A percentile compares a stretch with the other conserved stretches of the same genome.
These are phyloP conservation scores for Accipiter virgatus DNA, from an alignment of 2,113 vertebrate species.

Conservation along the genomic window DNA sequence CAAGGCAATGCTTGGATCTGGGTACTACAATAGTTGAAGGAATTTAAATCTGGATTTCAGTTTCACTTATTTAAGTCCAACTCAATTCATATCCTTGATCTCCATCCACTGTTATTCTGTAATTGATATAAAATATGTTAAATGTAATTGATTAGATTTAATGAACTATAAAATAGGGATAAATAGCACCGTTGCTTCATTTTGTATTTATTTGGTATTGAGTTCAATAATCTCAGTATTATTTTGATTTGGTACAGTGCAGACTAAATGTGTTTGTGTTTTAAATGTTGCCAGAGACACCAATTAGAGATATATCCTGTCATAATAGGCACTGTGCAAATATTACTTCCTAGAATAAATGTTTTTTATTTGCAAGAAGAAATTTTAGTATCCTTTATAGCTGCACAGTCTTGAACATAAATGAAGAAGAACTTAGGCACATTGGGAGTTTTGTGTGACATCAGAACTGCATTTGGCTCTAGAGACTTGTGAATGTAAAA, in stretches of 20 bases:
- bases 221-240: neutral
- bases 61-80: neutral
- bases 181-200: neutral
- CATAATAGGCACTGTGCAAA: neutral
- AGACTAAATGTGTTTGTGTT: neutral
- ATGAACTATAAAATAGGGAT: neutral
- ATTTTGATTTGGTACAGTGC: neutral
- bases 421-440: neutral
- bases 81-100: neutral
- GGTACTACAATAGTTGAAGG: neutral
- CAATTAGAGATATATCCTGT: neutral
- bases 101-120: neutral
- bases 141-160: neutral
- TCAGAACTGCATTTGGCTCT: neutral
- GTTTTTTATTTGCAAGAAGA: neutral
- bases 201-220: neutral
- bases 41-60: neutral
- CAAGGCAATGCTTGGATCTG: neutral
- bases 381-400: neutral
- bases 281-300: slow-evolving; percentile 18
- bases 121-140: neutral
- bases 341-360: neutral
- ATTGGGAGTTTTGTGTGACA: neutral
- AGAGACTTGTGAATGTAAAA: neutral
- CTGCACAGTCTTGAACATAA: neutral